Base-by-base conservation (phyloP, 2,113 vertebrate genomes). In the Calonectris borealis region DNA sequence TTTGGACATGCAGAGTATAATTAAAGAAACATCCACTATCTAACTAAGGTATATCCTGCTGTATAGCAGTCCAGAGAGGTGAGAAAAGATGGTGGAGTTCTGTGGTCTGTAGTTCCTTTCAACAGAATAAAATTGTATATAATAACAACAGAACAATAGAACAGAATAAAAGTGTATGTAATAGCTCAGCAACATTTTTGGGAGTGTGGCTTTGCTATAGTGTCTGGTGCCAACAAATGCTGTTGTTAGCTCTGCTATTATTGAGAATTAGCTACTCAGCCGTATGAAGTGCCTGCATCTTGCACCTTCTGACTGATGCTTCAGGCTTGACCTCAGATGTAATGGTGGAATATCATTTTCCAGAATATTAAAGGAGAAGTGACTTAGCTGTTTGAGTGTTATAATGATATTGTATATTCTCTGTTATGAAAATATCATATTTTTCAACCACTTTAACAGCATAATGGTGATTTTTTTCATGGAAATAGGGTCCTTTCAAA, bases 361-460 rank as follows among this genome's bases (percentile, higher is more conserved):
- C 11, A 7, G 61, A 79, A 78, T 82, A 76, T 65, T 92, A 40
- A 93, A 84, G 60, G 20, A 77, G 72, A 61, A 82, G 61, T 6
- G 1, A 44, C 26, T 75, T 83, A 14, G 68, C 42, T 83, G 55
- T 75, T 79, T 72, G 54, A 83, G 34, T 69, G 54, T 54, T 61
- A 32, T 91, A 89, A 64, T 95, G 83, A 72, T 93, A 77, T 66
- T 89, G 49, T 71, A 38, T 91, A n/a, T 89, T 92, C 91, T 75
- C 44, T 86, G 70, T 49, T 94, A 92, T 89, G 72, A 96, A 95
- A 87, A 65, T 88, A 76, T 79, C 77, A 10, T 86, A 7, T 81
- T 79, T 96, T 91, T 82, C 77, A 38, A 13, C 54, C 7, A 46
- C 54, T 93, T 70, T 36, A 79, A 91, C 26, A 69, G 18, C 61